Evolutionary conservation across 1,140 invertebrate species (phyloP), one percentile per base, ranked within the genome.

Genomic region (Proctacanthus coquilletti): DNA sequence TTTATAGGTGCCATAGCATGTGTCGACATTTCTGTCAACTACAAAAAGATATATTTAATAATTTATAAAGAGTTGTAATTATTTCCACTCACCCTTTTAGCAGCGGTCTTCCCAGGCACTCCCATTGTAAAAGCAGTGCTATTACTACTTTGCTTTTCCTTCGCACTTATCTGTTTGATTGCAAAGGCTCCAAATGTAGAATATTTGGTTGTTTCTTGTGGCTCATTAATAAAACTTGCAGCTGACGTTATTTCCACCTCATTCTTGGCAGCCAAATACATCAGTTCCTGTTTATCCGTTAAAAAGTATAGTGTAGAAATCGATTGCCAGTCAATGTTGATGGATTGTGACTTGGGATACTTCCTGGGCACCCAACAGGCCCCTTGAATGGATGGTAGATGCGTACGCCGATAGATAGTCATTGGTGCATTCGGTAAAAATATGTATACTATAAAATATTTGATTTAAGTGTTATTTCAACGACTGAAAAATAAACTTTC

Each of bases 291-390:
- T 37, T 69, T 56, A 2, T 63, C 56, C 44, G 69, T 66, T 17
- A 77, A 60, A 49, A 75, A 71, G 35, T 63, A 71, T 5, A 77
- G 48, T 40, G 70, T 66, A 0, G 71, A 71, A 30, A 66, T 62
- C 42, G 64, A 53, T 51, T 72, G 70, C 73, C 73, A 77, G 14
- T 51, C 48, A 31, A 62, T 41, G 25, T 53, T 51, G 0, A 58
- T 49, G n/a, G 60, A 54, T 42, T 63, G 52, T 41, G 45, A 50
- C 39, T 56, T 67, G 53, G 46, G 63, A 48, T 45, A 52, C 36
- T 50, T 25, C 43, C 38, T 49, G 9, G 72, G 71, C 27, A 73
- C 47, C 55, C 74, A 75, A 31, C 57, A 53, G n/a, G 67, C 55
- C 4, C 63, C 65, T 18, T 52, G 39, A 18, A 63, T 57, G 32